Conservation (phyloP, 1,140 invertebrate genomes). For the Galendromus occidentalis region DNA sequence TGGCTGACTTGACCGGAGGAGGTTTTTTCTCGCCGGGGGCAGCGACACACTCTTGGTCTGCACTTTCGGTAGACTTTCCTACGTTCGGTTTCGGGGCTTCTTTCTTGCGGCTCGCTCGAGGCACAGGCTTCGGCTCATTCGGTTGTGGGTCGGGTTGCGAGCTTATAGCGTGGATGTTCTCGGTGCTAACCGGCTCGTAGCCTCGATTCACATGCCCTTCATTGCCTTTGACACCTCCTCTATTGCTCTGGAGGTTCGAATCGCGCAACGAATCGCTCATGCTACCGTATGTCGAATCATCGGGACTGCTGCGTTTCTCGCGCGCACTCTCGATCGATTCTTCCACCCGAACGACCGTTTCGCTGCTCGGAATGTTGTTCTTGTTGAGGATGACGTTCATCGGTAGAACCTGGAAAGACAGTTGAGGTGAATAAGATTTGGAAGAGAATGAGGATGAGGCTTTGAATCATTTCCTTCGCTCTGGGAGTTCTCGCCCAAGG, state of each 20-base stretch:
- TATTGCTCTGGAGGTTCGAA: background rate
- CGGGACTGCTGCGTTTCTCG: background rate
- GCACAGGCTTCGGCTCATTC: background rate
- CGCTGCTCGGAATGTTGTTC: background rate
- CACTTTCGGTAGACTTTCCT: background rate
- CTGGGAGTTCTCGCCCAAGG: background rate
- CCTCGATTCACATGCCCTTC: background rate
- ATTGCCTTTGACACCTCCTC: background rate
- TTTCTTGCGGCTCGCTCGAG: background rate
- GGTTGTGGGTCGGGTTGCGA: background rate
- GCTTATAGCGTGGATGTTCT: background rate
- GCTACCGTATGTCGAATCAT: slow-evolving; percentile 5
- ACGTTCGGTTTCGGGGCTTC: background rate
- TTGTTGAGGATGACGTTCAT: background rate
- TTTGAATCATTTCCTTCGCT: background rate
- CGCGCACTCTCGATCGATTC: background rate
- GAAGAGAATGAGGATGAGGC: background rate
- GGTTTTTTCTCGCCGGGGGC: background rate
- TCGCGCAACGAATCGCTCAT: background rate
- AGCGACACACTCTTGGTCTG: background rate
- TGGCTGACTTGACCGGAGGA: background rate
- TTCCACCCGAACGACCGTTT: background rate
- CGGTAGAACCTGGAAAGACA: background rate
- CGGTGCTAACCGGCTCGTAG: slow-evolving; percentile 6
- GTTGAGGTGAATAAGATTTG: background rate